Percentiles rank a stretch among this genome's conserved stretches.
Conservation (phyloP, 2,888 invertebrate genomes). For the Mesorhabditis belari region DNA sequence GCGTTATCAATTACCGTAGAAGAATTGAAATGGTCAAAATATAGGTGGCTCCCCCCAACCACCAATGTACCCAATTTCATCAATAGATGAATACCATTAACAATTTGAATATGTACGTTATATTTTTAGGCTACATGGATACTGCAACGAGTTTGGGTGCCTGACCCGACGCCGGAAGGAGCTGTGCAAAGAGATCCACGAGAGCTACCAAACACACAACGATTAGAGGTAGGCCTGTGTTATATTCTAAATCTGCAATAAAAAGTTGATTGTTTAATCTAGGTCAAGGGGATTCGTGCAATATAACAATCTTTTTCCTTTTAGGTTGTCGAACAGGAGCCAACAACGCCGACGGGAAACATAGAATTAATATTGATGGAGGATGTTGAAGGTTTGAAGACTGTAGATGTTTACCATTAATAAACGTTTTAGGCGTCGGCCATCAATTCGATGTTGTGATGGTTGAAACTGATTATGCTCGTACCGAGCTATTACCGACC, state of each 20-base stretch:
- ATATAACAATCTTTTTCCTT: neutral
- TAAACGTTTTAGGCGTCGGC: constrained; percentile 37
- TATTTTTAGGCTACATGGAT: constrained; percentile 37
- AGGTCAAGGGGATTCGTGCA: neutral
- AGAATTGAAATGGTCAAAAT: too few species aligned
- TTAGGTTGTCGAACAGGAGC: constrained; percentile 28
- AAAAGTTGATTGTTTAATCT: too few species aligned
- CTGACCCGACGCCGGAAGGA: constrained; percentile 32
- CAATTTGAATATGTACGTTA: neutral
- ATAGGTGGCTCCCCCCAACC: too few species aligned
- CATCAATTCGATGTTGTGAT: constrained; percentile 48
- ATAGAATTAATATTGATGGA: constrained; percentile 43
- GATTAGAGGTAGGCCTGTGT: constrained; percentile 22
- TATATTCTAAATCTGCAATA: too few species aligned
- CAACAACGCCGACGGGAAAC: constrained; percentile 30
- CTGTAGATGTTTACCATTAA: neutral
- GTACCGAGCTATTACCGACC: constrained; percentile 34
- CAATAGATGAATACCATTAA: neutral
- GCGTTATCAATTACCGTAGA: too few species aligned
- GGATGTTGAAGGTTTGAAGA: constrained; percentile 42
- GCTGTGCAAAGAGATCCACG: constrained; percentile 39
- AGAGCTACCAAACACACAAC: constrained; percentile 37
- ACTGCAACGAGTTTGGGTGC: constrained; percentile 32
- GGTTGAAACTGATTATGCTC: constrained; percentile 31
- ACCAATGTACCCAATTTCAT: neutral